These are phyloP conservation scores for Drosophila ercepeae DNA, from an alignment of 1,140 invertebrate genomes.

Conservation along the genomic window DNA sequence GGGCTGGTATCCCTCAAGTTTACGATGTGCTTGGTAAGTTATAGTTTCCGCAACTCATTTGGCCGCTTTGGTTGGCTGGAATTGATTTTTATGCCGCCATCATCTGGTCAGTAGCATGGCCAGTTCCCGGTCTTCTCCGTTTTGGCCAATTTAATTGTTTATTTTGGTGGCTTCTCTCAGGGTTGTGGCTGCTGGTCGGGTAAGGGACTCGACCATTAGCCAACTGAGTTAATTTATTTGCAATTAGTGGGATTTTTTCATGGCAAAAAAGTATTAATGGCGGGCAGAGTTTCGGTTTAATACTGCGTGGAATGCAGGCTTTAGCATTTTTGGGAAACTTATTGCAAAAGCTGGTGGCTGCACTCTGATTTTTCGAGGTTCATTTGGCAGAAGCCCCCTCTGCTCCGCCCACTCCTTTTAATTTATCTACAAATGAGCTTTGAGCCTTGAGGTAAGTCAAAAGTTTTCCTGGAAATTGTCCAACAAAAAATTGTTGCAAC, in stretches of 20 bases:
- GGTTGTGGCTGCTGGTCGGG: neutral
- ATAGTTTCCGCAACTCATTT: slow-evolving; percentile 82
- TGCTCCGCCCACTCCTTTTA: slow-evolving; percentile 23
- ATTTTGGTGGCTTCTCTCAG: slow-evolving; percentile 43
- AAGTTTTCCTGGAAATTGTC: slow-evolving; percentile 67
- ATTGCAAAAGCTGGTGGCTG: neutral
- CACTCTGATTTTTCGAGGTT: neutral
- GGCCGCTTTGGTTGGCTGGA: slow-evolving; percentile 64
- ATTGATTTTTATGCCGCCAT: slow-evolving; percentile 75
- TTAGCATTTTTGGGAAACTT: neutral
- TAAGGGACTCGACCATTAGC: slow-evolving; percentile 24
- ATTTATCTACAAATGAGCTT: slow-evolving; percentile 75
- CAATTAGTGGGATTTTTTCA: slow-evolving; percentile 60
- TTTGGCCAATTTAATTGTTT: slow-evolving; percentile 74
- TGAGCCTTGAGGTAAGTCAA: slow-evolving; percentile 54
- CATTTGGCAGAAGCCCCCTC: neutral
- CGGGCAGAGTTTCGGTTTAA: neutral
- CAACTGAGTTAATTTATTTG: slow-evolving; percentile 76
- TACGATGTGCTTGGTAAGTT: slow-evolving; percentile 70
- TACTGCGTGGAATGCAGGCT: neutral
- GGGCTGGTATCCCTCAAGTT: slow-evolving; percentile 39
- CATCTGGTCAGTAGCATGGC: slow-evolving; percentile 34
- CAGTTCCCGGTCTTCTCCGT: neutral
- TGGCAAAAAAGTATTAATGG: slow-evolving; percentile 14
- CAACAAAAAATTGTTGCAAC: slow-evolving; percentile 59